Evolutionary conservation across 2,888 invertebrate species (phyloP).

Genomic region (Thera britannica): DNA sequence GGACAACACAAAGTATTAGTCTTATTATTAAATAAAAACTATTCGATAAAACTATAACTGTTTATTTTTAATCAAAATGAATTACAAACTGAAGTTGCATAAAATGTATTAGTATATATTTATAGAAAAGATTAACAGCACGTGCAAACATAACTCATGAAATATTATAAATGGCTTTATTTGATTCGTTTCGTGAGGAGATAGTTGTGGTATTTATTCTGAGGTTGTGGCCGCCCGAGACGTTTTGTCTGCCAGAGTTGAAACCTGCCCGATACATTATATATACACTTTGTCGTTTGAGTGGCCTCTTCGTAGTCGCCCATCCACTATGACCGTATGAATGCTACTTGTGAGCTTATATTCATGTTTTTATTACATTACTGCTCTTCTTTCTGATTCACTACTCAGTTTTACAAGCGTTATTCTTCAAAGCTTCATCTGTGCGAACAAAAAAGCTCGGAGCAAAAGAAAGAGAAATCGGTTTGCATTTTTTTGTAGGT

Average conservation of each 20-base stretch:
- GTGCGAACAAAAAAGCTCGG: not conserved
- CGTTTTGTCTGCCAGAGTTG: slow-evolving; percentile 60
- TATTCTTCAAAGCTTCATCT: not conserved
- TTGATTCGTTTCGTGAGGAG: slow-evolving; percentile 50
- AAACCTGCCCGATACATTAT: slow-evolving; percentile 44
- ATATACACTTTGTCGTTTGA: slow-evolving; percentile 44
- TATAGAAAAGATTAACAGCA: not conserved
- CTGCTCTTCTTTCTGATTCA: too few relatives aligned
- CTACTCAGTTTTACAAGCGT: not conserved
- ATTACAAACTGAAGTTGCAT: too few relatives aligned
- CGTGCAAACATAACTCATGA: not conserved
- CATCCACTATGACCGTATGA: slow-evolving; percentile 39
- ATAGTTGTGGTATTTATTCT: slow-evolving; percentile 39
- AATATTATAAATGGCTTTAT: slow-evolving; percentile 28
- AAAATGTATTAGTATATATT: not conserved
- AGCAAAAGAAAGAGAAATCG: not conserved
- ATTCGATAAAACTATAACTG: too few relatives aligned
- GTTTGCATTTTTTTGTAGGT: not conserved
- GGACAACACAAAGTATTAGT: too few relatives aligned
- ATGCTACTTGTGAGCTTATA: not conserved
- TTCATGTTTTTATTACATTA: too few relatives aligned
- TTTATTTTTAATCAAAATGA: too few relatives aligned
- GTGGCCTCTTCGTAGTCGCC: slow-evolving; percentile 45
- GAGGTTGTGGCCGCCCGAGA: slow-evolving; percentile 22
- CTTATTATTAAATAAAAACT: too few relatives aligned